Conservation (phyloP, 2,797 vertebrate species). For the Oryzias dopingdopingensis region DNA sequence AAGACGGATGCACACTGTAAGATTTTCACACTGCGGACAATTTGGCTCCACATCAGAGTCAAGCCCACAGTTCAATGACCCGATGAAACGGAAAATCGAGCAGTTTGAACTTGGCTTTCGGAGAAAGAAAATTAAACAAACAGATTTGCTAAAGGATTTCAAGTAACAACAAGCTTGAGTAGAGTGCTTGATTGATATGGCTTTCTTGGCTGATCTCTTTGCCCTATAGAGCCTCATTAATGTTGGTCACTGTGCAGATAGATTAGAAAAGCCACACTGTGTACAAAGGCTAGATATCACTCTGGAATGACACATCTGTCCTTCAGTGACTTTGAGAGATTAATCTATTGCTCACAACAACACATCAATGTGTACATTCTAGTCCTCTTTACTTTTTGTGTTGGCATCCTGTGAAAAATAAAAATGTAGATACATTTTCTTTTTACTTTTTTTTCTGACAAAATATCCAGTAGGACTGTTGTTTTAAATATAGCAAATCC, state of each 20-base stretch:
- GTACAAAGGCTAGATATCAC: conserved; percentile 8
- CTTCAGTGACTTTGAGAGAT: conserved; percentile 12
- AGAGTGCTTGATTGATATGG: conserved; percentile 4
- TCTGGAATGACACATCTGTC: conserved; percentile 15
- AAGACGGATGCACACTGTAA: no score
- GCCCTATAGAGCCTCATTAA: conserved; percentile 18
- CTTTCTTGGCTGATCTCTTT: conserved; percentile 19
- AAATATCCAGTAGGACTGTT: no score
- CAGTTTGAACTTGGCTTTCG: not conserved
- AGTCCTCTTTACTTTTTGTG: no score
- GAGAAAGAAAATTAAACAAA: not conserved
- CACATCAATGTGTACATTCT: not conserved
- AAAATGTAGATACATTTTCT: no score
- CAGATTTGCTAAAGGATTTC: conserved; percentile 19
- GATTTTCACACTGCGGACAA: no score
- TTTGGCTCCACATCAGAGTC: no score
- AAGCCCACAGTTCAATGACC: no score
- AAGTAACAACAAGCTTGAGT: conserved; percentile 12
- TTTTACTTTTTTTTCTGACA: no score
- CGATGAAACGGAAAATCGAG: not conserved
- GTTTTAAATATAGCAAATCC: no score
- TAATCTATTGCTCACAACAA: conserved; percentile 9
- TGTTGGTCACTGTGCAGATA: conserved; percentile 28
- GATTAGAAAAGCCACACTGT: conserved; percentile 26
- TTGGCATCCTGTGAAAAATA: no score